These are phyloP conservation scores for Pomatostomus ruficeps DNA, from an alignment of 2,113 vertebrate species.

Conservation along the genomic window DNA sequence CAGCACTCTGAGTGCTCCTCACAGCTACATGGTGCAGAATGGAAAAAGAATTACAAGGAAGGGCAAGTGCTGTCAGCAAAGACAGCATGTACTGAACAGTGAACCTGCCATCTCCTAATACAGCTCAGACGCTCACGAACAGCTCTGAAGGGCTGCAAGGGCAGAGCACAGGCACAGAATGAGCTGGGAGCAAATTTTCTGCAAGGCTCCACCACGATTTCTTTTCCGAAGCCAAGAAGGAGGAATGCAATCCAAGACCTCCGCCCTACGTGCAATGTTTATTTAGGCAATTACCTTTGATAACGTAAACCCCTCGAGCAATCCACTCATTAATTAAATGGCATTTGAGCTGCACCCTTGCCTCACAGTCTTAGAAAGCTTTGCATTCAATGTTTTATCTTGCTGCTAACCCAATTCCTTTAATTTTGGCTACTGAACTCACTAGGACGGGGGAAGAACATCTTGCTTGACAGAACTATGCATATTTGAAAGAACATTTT, in stretches of 20 bases:
- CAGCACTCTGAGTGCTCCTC: neutral
- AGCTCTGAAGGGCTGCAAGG: neutral
- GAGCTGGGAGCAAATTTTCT: neutral
- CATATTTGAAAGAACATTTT: neutral
- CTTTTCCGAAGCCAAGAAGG: neutral
- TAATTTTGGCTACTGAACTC: neutral
- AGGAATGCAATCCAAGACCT: neutral
- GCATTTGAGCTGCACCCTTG: neutral
- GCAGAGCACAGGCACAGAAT: neutral
- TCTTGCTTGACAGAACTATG: neutral
- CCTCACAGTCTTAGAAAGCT: neutral
- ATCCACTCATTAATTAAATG: constrained; percentile 6
- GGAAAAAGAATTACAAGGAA: neutral
- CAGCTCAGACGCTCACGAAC: neutral
- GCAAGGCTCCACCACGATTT: neutral
- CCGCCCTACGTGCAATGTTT: neutral
- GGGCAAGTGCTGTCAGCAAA: neutral
- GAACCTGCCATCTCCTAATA: neutral
- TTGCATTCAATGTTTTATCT: neutral
- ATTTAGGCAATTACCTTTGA: neutral
- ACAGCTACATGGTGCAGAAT: neutral
- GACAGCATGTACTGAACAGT: neutral
- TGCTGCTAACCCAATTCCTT: neutral
- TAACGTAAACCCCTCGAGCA: neutral
- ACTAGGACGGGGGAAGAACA: neutral